phyloP scores from a whole-genome alignment of 2,113 vertebrate genomes.

The Corvus moneduloides region DNA sequence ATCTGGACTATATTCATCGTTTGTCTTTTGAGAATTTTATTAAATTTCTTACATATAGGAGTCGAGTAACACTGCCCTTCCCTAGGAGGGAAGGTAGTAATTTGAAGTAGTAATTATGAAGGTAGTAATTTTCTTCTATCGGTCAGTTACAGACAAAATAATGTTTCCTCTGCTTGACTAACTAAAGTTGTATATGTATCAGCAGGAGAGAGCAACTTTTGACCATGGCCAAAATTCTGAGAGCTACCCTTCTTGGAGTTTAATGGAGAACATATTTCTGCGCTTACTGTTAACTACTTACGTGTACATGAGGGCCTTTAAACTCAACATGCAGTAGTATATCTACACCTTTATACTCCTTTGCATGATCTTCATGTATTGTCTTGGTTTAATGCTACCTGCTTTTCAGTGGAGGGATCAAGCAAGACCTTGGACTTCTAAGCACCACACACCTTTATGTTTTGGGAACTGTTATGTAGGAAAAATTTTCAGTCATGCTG shows the following conservation, averaged over 20 bases:
- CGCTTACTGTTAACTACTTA: background rate
- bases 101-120: background rate
- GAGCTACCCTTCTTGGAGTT: background rate
- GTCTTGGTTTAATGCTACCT: background rate
- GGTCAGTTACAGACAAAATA: background rate
- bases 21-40: background rate
- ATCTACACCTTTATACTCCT: background rate
- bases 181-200: background rate
- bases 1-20: fast-evolving
- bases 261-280: background rate
- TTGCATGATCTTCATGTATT: background rate
- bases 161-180: background rate
- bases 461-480: background rate
- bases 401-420: background rate
- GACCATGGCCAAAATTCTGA: background rate
- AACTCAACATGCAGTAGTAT: background rate
- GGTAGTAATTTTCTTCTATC: background rate
- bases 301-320: background rate
- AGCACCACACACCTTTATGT: background rate
- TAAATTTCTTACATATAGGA: background rate
- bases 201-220: background rate
- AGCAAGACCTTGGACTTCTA: background rate
- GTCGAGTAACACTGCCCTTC: background rate
- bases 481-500: background rate
- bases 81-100: background rate